Percentiles rank a stretch among this genome's conserved stretches.
These are phyloP conservation scores for Ricordea florida DNA, from an alignment of 92 coral and sea anemone species.

Conservation along the genomic window DNA sequence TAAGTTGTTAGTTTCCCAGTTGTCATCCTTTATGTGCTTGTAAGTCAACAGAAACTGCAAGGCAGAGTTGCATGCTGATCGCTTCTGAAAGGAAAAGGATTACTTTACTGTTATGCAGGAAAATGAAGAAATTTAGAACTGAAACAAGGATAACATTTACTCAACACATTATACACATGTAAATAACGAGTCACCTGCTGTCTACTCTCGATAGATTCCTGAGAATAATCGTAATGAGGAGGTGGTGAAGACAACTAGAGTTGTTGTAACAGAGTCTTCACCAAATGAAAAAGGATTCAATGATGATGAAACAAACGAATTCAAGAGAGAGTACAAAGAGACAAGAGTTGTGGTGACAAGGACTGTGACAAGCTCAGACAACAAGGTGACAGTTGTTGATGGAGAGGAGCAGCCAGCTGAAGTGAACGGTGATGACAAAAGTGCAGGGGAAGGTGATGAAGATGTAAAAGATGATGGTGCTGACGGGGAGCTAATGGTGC, in stretches of 20 bases:
- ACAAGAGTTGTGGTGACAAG: conserved; percentile 66
- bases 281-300: conserved; percentile 76
- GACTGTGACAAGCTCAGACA: conserved; percentile 40
- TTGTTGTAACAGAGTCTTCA: conserved; percentile 54
- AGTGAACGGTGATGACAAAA: conserved; percentile 11
- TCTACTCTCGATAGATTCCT: conserved; percentile 3
- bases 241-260: conserved; percentile 46
- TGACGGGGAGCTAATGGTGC: conserved; percentile 43
- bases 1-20: too few species aligned
- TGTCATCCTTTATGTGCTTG: too few species aligned
- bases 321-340: conserved; percentile 45
- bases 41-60: too few species aligned
- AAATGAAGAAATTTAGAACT: too few species aligned
- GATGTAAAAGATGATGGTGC: conserved; percentile 43
- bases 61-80: too few species aligned
- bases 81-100: too few species aligned
- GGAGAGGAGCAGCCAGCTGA: too few species aligned
- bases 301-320: conserved; percentile 80
- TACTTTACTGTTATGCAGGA: too few species aligned
- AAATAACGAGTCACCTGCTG: too few species aligned
- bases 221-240: conserved; percentile 38
- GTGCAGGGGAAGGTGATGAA: conserved; percentile 28
- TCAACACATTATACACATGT: too few species aligned
- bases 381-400: conserved; percentile 43
- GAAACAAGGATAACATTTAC: too few species aligned